Base-by-base conservation (phyloP, 1,140 invertebrate species). In the Chlorops oryzae region DNA sequence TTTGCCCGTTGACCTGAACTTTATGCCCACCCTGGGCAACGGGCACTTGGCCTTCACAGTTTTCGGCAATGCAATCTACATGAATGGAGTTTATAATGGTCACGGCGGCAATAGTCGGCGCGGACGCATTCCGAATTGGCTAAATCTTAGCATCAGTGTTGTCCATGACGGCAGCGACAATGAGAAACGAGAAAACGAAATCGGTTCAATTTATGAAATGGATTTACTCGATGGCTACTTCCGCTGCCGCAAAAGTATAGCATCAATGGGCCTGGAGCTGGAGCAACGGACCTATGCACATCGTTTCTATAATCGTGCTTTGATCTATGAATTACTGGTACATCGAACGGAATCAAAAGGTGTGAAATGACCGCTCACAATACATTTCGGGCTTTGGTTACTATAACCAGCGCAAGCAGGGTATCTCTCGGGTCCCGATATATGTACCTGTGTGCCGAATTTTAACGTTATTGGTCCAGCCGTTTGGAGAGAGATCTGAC, bases 71-170 rank as follows among this genome's bases (percentile, higher is more conserved):
- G 73, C 78, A 3, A 74, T 80, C 1, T 79, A 77, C 39, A 77
- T 80, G 70, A 80, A 80, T 46, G 78, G 78, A 0, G 55, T 80
- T 0, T 80, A 80, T 54, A 80, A 79, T 57, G 79, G 78, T 2
- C 57, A 59, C 1, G 70, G 61, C 13, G 78, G 79, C 0, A 65
- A 74, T 43, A 80, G 78, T 52, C 75, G 73, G 27, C 63, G 79
- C 22, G 79, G 78, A 2, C 71, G 78, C 10, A 78, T 80, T 23
- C 79, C 78, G 12, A 74, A 74, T 24, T 80, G 76, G 75, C 69
- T 74, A 15, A 80, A 80, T 43, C 69, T 80, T n/a, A 57, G 17
- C 15, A 41, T 56, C 0, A 50, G 62, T 32, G 22, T 57, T 1
- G 59, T 61, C 3, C 18, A 24, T 59, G n/a, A 70, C 6, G 75